Conservation (phyloP, 2,888 invertebrate genomes). For the Melanophora roralis region DNA sequence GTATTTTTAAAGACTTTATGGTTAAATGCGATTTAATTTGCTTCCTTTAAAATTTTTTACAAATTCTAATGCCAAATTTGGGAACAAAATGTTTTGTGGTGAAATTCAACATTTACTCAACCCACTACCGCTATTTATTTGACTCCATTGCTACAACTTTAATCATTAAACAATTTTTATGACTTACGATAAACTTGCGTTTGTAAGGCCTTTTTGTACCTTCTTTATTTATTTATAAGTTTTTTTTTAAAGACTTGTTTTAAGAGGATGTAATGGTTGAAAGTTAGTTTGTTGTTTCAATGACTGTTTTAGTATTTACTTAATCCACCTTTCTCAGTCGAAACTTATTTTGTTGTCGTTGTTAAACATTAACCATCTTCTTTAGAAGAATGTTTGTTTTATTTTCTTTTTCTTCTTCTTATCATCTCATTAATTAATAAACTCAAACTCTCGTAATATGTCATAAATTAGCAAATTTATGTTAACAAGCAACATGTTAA, state of each 20-base stretch:
- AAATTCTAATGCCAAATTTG: too few species aligned
- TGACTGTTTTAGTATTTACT: background rate
- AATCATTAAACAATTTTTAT: conserved; percentile 18
- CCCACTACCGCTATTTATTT: too few species aligned
- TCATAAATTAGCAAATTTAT: conserved; percentile 74
- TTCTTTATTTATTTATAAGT: background rate
- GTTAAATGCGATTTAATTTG: background rate
- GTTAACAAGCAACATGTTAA: conserved; percentile 34
- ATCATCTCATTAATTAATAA: conserved; percentile 66
- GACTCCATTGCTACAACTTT: conserved; percentile 10
- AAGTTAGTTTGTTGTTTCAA: background rate
- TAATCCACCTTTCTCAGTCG: conserved; percentile 17
- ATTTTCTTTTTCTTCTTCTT: conserved; percentile 59
- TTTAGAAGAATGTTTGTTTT: background rate
- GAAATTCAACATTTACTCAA: conserved; percentile 2
- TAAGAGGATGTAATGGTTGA: background rate
- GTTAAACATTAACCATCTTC: background rate
- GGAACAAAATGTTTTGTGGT: conserved; percentile 5
- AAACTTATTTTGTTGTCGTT: background rate
- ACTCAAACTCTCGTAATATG: conserved; percentile 66
- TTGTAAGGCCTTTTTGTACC: background rate
- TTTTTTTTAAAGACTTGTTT: background rate
- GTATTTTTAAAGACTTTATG: conserved; percentile 7
- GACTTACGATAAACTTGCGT: background rate
- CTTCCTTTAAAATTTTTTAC: background rate